Evolutionary conservation across 2,888 invertebrate species (phyloP).

Genomic region (Creontiades dilutus): DNA sequence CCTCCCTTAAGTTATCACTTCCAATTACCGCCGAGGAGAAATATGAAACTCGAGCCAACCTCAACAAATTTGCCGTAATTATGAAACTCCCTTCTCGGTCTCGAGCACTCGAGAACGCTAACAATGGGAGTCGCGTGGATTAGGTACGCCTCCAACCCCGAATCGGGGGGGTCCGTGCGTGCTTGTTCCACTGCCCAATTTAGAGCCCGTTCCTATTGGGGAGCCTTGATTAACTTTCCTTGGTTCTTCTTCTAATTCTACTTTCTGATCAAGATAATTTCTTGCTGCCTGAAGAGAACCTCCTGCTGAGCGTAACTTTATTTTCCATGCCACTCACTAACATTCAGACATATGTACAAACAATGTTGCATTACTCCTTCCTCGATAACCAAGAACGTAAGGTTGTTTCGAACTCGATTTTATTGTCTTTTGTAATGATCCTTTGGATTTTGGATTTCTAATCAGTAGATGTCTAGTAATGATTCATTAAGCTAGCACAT

Average conservation of each 20-base stretch:
- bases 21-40: constrained; percentile 66
- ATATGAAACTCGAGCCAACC: constrained; percentile 69
- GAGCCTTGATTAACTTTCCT: constrained; percentile 48
- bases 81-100: constrained; percentile 55
- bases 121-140: constrained; percentile 68
- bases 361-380: too few species aligned
- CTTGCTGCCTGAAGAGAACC: too few species aligned
- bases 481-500: too few species aligned
- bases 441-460: too few species aligned
- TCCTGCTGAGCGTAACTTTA: too few species aligned
- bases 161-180: constrained; percentile 13
- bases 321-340: too few species aligned
- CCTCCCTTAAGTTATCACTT: constrained; percentile 68
- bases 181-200: constrained; percentile 21
- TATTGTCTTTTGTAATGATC: too few species aligned
- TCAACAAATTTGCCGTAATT: constrained; percentile 71
- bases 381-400: too few species aligned
- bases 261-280: not conserved
- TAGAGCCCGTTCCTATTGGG: not conserved
- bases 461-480: too few species aligned
- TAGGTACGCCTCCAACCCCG: constrained; percentile 31
- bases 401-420: too few species aligned
- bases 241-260: not conserved
- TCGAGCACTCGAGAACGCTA: constrained; percentile 1
- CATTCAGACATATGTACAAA: too few species aligned